A percentile compares a stretch with the other conserved stretches of the same genome.
Evolutionary conservation across 2,888 invertebrate genomes (phyloP).

Genomic region (Sycophila texana): DNA sequence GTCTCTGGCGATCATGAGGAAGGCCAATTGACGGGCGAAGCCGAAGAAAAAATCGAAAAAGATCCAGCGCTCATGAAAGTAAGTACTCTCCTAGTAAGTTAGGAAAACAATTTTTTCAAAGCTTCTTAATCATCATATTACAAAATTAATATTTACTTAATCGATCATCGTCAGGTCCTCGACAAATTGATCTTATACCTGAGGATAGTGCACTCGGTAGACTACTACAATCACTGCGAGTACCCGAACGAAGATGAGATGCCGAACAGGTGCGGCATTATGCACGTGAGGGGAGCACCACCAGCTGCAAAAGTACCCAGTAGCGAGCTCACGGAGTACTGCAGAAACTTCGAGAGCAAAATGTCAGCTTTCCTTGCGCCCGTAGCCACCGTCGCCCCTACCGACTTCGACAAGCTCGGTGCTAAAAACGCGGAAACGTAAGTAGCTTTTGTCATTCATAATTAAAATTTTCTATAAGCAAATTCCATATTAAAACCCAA

Average conservation of each 20-base stretch:
- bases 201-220: conserved; percentile 97
- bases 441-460: conserved; percentile 45
- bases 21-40: conserved; percentile 75
- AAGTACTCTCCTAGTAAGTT: no score
- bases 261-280: conserved; percentile 99
- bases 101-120: no score
- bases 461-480: background rate
- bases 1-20: conserved; percentile 78
- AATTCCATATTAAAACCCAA: background rate
- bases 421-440: conserved; percentile 84
- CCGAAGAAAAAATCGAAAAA: conserved; percentile 80
- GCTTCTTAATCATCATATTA: background rate
- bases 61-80: conserved; percentile 86
- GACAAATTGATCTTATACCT: conserved; percentile 93
- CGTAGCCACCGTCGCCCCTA: conserved; percentile 82
- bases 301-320: conserved; percentile 88
- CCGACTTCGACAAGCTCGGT: conserved; percentile 89
- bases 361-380: conserved; percentile 92
- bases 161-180: conserved; percentile 75
- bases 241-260: conserved; percentile 99
- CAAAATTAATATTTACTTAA: no score
- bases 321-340: conserved; percentile 85
- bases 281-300: conserved; percentile 95
- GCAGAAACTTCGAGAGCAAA: conserved; percentile 91
- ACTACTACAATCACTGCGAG: conserved; percentile 99